Evolutionary conservation across 2,888 invertebrate genomes (phyloP).

Genomic region (Strigamia transsilvanica): DNA sequence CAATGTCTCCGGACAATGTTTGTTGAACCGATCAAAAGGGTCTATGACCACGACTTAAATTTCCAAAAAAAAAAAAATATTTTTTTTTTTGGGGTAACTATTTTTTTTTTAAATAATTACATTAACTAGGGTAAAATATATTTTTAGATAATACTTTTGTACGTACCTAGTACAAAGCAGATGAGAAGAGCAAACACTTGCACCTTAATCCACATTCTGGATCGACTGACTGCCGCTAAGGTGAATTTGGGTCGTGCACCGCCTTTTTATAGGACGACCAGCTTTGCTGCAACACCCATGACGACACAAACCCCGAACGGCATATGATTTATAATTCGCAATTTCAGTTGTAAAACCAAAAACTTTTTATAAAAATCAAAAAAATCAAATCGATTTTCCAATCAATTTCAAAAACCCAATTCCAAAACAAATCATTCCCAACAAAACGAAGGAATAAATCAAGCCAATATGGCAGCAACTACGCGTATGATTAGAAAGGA

Average conservation of each 20-base stretch:
- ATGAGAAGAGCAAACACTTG: not conserved
- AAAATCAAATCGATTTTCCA: no score
- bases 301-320: not conserved
- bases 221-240: constrained; percentile 15
- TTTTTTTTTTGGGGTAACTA: not conserved
- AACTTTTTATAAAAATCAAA: not conserved
- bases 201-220: not conserved
- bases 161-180: constrained; percentile 1
- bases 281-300: constrained; percentile 18
- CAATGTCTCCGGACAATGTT: not conserved
- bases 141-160: not conserved
- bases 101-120: not conserved
- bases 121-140: no score
- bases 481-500: not conserved
- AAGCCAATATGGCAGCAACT: not conserved
- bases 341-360: not conserved
- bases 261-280: constrained; percentile 28
- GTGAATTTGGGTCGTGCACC: constrained; percentile 21
- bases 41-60: not conserved
- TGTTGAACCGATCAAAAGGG: not conserved
- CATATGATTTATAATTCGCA: not conserved
- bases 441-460: not conserved
- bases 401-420: no score
- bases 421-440: no score
- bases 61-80: not conserved